Percentiles rank a stretch among this genome's conserved stretches.
Conservation (phyloP, 23 tunicate genomes). For the Pegea sp. region DNA sequence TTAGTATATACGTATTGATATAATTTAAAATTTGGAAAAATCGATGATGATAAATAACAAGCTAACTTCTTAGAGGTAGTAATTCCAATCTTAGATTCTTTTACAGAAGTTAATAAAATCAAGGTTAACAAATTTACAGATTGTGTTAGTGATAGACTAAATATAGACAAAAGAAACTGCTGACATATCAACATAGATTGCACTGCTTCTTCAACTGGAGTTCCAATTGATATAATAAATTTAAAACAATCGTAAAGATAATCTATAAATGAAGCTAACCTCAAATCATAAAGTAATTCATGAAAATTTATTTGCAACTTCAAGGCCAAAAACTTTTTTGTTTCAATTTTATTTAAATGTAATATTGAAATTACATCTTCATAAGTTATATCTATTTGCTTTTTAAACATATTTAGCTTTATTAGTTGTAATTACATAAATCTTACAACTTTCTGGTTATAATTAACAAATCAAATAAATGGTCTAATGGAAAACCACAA, state of each 20-base stretch:
- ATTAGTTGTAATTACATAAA: no score
- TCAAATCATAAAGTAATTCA: constrained; percentile 10
- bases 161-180: constrained; percentile 15
- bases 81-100: constrained; percentile 7
- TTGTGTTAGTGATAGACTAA: constrained; percentile 3
- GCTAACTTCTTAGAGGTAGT: constrained; percentile 21
- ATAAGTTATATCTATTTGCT: no score
- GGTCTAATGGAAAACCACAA: no score
- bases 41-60: constrained; percentile 12
- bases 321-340: no score
- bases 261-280: constrained; percentile 39
- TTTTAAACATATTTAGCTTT: no score
- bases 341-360: no score
- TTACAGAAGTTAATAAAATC: constrained; percentile 10
- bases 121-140: constrained; percentile 14
- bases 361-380: no score
- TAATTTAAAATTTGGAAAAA: constrained; percentile 32
- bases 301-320: no score
- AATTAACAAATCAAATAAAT: no score
- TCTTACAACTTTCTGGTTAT: no score
- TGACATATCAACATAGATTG: constrained; percentile 19
- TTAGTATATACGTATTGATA: constrained; percentile 52
- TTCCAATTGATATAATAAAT: constrained; percentile 40
- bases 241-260: constrained; percentile 45
- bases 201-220: constrained; percentile 55